Conservation (phyloP, 2,888 invertebrate species). For the Colletes collaris region DNA sequence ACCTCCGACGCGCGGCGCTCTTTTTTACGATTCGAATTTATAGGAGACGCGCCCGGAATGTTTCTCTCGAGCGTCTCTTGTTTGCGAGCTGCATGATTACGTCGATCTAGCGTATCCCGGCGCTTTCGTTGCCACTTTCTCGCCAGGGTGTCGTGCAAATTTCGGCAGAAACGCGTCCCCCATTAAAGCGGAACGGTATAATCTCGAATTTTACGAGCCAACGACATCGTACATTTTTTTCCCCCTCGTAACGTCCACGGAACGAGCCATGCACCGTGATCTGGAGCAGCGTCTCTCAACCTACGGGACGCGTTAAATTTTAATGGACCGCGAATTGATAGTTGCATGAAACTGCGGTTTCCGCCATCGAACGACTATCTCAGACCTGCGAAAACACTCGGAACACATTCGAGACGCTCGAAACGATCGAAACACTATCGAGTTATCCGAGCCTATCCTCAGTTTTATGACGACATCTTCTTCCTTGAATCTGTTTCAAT, state of each 20-base stretch:
- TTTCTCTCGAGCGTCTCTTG: slow-evolving; percentile 25
- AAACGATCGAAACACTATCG: no score
- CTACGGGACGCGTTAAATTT: no score
- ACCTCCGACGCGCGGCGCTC: slow-evolving; percentile 24
- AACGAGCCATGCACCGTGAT: slow-evolving; percentile 50
- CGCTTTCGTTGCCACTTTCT: slow-evolving; percentile 56
- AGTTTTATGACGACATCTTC: not conserved
- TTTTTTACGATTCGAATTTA: slow-evolving; percentile 39
- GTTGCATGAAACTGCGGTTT: no score
- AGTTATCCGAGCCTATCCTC: no score
- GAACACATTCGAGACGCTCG: no score
- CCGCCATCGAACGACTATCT: no score
- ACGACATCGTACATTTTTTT: slow-evolving; percentile 33
- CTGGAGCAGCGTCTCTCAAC: slow-evolving; percentile 33
- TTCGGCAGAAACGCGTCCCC: slow-evolving; percentile 30
- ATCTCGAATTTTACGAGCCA: slow-evolving; percentile 64
- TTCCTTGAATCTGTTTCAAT: not conserved
- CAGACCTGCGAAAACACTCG: no score
- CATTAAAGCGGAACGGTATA: slow-evolving; percentile 60
- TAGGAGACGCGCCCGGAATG: slow-evolving; percentile 9
- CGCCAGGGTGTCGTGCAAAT: slow-evolving; percentile 57
- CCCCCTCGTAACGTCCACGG: slow-evolving; percentile 9
- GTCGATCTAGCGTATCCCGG: slow-evolving; percentile 44
- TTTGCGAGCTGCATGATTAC: slow-evolving; percentile 31
- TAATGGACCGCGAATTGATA: no score